Base-by-base conservation (phyloP, 2,113 vertebrate species). In the Oncorhynchus kisutch region DNA sequence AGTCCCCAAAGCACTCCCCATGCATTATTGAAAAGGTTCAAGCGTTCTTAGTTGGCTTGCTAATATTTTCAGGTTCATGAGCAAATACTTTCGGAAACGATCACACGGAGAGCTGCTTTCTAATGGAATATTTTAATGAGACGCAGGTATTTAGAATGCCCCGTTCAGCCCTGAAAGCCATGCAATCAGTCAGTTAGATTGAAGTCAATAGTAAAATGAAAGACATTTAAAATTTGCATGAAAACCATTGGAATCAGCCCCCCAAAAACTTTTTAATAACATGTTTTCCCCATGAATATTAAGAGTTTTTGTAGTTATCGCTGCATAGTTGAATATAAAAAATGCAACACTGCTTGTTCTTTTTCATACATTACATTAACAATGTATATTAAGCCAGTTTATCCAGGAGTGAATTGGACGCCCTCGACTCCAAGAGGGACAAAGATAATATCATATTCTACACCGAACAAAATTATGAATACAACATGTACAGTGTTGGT, bases 71-170 rank as follows among this genome's bases (percentile, higher is more conserved):
- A 57, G 54, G 29, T 74, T 77, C 76, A 69, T 29, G 75, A 78
- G 74, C 34, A 34, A 62, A 69, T 69, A 75, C 73, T 51, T 77
- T 57, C 60, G 59, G 73, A 64, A 77, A 57, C 72, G 59, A 54
- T 64, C 67, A 31, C 45, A 45, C 74, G 68, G 27, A 25, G 39
- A 51, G 14, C 11, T 72, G 69, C 71, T 64, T 73, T 76, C 54
- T 76, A 76, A 86, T 81, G 59, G 59, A 68, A 83, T 77, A 79
- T 76, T 72, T 27, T 84, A 83, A 89, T 80, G 77, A 83, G 82
- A 24, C 64, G 70, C 76, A 79, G 68, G 73, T 83, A 82, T 83
- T 84, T 73, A 77, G 81, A 78, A 83, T 73, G 73, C 34, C 79
- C 71, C 45, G 69, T 25, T 48, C 73, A 66, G 22, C 64, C 34